A percentile compares a stretch with the other conserved stretches of the same genome.
Conservation (phyloP, 64 coral and sea anemone genomes). For the Catalaphyllia jardinei region DNA sequence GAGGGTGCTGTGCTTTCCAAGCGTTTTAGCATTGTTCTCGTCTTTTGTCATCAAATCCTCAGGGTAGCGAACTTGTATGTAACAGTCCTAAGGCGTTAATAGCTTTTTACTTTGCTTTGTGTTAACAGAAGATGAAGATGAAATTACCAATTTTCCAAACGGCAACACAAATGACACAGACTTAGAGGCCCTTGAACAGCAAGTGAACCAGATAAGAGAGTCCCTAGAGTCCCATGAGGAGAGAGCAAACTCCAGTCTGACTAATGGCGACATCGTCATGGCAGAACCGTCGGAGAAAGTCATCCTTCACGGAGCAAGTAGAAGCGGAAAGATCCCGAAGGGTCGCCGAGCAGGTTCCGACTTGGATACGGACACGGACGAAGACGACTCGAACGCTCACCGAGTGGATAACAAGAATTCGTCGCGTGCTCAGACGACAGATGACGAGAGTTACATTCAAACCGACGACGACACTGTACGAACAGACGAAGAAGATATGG, state of each 20-base stretch:
- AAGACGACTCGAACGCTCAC: constrained; percentile 61
- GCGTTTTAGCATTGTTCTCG: too few relatives aligned
- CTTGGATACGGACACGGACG: constrained; percentile 63
- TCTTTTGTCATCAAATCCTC: too few relatives aligned
- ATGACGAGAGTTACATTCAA: constrained; percentile 96
- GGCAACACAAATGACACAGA: constrained; percentile 52
- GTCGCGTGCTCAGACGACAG: constrained; percentile 69
- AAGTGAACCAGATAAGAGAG: constrained; percentile 89
- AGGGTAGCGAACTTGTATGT: background rate
- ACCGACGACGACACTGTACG: constrained; percentile 87
- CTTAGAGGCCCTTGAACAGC: constrained; percentile 65
- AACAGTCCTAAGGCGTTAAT: background rate
- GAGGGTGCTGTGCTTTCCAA: too few relatives aligned
- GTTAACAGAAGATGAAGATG: constrained; percentile 73
- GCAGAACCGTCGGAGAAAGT: constrained; percentile 26
- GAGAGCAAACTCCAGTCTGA: constrained; percentile 35
- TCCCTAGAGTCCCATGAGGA: constrained; percentile 70
- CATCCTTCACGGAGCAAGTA: constrained; percentile 47
- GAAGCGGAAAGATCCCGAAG: constrained; percentile 40
- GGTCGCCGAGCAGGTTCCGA: constrained; percentile 40
- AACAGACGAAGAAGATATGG: constrained; percentile 94
- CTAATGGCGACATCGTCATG: constrained; percentile 69
- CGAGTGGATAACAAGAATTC: constrained; percentile 49
- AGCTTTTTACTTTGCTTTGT: background rate
- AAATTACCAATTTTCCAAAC: constrained; percentile 10